phyloP scores from a whole-genome alignment of 1,140 invertebrate species.

The Drosophila orosa region DNA sequence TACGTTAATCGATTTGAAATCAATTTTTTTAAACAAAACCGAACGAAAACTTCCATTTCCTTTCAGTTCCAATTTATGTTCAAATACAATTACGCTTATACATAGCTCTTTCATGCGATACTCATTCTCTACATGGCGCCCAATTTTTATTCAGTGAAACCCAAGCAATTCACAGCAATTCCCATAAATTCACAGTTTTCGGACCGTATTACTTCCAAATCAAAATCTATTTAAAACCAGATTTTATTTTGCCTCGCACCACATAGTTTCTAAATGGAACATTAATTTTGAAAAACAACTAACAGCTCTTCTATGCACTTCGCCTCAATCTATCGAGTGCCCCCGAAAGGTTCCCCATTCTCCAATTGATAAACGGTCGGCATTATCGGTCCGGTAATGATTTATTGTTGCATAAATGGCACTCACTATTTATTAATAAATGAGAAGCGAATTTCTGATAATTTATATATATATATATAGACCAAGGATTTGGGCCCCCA shows the following conservation, averaged over 20 bases:
- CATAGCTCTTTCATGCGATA: background rate
- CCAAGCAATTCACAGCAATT: background rate
- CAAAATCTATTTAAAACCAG: slow-evolving; percentile 14
- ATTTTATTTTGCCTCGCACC: slow-evolving; percentile 4
- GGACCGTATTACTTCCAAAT: background rate
- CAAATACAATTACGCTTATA: background rate
- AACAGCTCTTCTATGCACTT: slow-evolving; percentile 16
- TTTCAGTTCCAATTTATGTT: background rate
- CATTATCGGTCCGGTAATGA: slow-evolving; percentile 69
- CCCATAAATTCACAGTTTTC: background rate
- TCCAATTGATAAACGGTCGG: slow-evolving; percentile 59
- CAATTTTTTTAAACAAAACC: background rate
- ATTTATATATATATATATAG: slow-evolving; percentile 54
- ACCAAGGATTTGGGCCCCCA: slow-evolving; percentile 58
- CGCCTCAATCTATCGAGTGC: slow-evolving; percentile 14
- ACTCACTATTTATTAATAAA: slow-evolving; percentile 66
- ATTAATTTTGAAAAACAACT: slow-evolving; percentile 17
- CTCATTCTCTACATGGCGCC: background rate
- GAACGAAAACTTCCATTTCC: background rate
- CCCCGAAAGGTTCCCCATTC: slow-evolving; percentile 17
- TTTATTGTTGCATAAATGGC: slow-evolving; percentile 75
- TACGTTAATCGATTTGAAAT: background rate
- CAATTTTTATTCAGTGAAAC: background rate
- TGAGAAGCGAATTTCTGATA: slow-evolving; percentile 58
- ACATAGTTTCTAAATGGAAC: slow-evolving; percentile 16